Percentiles rank a stretch among this genome's conserved stretches.
phyloP scores from a whole-genome alignment of 2,888 invertebrate species.

The Xestobium rufovillosum region DNA sequence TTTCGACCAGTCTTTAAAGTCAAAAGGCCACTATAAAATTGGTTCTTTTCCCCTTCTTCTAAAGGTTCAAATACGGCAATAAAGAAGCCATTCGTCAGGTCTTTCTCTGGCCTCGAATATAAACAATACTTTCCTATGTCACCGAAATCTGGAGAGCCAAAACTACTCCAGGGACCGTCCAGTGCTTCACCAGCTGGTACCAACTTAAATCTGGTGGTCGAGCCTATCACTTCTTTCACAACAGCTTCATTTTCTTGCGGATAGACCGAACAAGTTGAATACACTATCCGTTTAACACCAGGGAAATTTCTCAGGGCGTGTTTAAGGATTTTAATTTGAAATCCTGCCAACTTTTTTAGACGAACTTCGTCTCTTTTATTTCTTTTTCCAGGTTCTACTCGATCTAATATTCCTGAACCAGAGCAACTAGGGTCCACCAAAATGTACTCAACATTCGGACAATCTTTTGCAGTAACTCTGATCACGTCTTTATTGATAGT shows the following conservation, averaged over 20 bases:
- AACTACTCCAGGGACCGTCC: constrained; percentile 60
- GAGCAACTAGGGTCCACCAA: constrained; percentile 97
- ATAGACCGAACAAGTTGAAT: constrained; percentile 92
- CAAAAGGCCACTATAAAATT: constrained; percentile 27
- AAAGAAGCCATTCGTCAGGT: constrained; percentile 91
- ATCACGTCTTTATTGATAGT: constrained; percentile 67
- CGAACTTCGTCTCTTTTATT: constrained; percentile 43
- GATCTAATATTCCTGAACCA: constrained; percentile 69
- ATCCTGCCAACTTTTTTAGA: constrained; percentile 59
- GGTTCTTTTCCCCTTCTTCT: constrained; percentile 40
- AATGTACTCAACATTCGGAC: constrained; percentile 73
- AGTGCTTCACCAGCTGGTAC: constrained; percentile 54
- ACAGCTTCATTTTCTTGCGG: constrained; percentile 92
- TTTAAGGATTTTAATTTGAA: constrained; percentile 76
- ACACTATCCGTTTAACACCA: constrained; percentile 75
- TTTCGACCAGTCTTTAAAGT: no score
- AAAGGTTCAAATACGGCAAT: constrained; percentile 78
- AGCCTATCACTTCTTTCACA: constrained; percentile 60
- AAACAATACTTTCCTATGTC: constrained; percentile 68
- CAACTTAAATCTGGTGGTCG: constrained; percentile 53
- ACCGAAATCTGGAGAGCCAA: constrained; percentile 57
- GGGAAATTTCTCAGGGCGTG: constrained; percentile 83
- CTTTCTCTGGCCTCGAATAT: constrained; percentile 66
- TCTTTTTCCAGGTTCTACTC: constrained; percentile 44
- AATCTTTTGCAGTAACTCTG: constrained; percentile 52